Evolutionary conservation across 1,140 invertebrate species (phyloP), one percentile per base, ranked within the genome.

Genomic region (Parapsyche elsis): DNA sequence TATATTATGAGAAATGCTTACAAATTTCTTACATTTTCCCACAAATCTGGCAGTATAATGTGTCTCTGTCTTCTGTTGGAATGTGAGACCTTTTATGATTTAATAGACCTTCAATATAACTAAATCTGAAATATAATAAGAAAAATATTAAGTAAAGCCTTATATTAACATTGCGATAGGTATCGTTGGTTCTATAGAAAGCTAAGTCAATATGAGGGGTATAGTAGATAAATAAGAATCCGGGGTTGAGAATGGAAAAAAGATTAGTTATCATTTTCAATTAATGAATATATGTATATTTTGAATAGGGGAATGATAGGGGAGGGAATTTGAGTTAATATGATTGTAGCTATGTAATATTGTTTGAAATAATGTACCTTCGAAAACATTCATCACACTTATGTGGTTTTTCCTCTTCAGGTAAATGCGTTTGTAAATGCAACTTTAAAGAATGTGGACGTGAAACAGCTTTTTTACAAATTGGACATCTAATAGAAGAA

Each of bases 401-500:
- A 44, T 76, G 24, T 7, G 76, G 70, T 76, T 83, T 83, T 74
- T 83, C 81, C 5, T 44, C 19, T 19, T 79, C 61, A 44, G 79
- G 79, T 73, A 80, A 76, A 75, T 83, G 81, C 5, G 79, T 83
- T 57, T 81, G 76, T 30, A 83, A 53, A 75, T 83, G 81, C 5
- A 83, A 19, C 26, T 81, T 81, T 49, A 83, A 76, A 7, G 24
- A 71, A 74, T 83, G 45, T 26, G 79, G 79, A 21, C 79, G 67
- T 46, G 79, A 76, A 67, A 83, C 79, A n/a, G n/a, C 30, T 44
- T 83, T 83, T 79, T 83, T 83, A 73, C 81, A 83, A 16, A 83
- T 79, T 30, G 81, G 81, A 79, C 81, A 83, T 70, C 81, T 83
- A 24, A 75, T 61, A 75, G 9, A 71, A 71, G 26, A 77, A 26